A percentile compares a stretch with the other conserved stretches of the same genome.
These are phyloP conservation scores for Anolis carolinensis DNA, from an alignment of 2,113 vertebrate species.

Conservation along the genomic window DNA sequence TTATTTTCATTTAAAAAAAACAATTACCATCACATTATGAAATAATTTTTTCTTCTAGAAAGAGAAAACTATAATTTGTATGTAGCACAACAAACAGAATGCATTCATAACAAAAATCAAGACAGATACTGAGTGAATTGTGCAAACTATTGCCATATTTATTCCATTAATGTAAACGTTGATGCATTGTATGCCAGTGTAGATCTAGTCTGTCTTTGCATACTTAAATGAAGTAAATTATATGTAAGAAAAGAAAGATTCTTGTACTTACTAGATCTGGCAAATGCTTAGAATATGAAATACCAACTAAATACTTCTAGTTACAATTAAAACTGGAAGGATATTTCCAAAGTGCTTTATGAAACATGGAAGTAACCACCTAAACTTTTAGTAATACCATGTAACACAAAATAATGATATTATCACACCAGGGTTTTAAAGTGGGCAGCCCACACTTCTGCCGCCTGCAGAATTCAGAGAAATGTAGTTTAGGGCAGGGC, in stretches of 20 bases:
- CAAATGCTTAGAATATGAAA: background rate
- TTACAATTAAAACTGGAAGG: background rate
- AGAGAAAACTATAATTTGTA: background rate
- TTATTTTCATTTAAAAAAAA: background rate
- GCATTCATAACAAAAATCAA: background rate
- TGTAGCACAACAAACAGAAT: background rate
- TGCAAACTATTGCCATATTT: background rate
- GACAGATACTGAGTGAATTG: background rate
- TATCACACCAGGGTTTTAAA: too few relatives aligned
- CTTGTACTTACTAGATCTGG: background rate
- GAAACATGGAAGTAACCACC: background rate
- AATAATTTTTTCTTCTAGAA: background rate
- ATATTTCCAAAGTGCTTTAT: background rate
- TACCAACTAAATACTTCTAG: background rate
- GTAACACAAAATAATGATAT: background rate
- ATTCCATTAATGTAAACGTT: background rate
- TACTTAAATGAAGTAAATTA: background rate
- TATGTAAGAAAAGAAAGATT: background rate
- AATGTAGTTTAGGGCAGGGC: too few relatives aligned
- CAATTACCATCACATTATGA: background rate
- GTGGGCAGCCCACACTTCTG: too few relatives aligned
- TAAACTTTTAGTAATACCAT: background rate
- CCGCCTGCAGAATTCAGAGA: too few relatives aligned
- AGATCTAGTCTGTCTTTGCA: background rate
- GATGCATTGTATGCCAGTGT: too few relatives aligned